Evolutionary conservation across 2,113 vertebrate genomes (phyloP).

Genomic region (Xiphorhynchus elegans): DNA sequence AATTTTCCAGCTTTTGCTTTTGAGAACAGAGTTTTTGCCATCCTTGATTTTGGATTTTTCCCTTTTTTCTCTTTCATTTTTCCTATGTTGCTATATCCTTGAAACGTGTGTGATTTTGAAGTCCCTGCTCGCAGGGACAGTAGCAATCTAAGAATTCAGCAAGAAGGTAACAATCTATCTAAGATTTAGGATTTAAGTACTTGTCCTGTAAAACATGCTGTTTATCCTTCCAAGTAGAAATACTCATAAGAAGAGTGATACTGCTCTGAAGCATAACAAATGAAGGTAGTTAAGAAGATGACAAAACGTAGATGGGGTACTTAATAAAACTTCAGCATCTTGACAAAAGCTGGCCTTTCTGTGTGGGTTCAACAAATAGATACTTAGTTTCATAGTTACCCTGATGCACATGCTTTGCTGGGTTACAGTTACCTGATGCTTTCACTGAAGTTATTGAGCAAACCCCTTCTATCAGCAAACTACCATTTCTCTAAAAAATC

Average conservation of each 20-base stretch:
- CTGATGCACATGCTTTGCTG: neutral
- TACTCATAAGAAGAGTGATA: neutral
- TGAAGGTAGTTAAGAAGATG: neutral
- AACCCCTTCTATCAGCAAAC: neutral
- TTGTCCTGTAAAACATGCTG: neutral
- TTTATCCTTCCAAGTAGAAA: neutral
- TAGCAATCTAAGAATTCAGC: neutral
- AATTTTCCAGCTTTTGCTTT: neutral
- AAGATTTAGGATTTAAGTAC: neutral
- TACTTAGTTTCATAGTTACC: neutral
- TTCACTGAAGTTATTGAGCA: neutral
- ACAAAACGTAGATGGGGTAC: neutral
- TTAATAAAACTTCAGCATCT: neutral
- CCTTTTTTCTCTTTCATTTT: neutral
- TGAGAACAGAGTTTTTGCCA: neutral
- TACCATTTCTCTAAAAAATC: neutral
- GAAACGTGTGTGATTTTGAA: neutral
- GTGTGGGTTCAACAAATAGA: neutral
- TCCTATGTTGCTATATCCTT: neutral
- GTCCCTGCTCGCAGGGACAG: neutral
- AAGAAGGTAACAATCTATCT: neutral
- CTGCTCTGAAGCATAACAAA: neutral
- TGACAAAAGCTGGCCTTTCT: neutral
- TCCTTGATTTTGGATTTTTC: neutral
- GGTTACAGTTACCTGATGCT: neutral